These are phyloP conservation scores for Anolis sagrei DNA, from an alignment of 2,113 vertebrate species.

Conservation along the genomic window DNA sequence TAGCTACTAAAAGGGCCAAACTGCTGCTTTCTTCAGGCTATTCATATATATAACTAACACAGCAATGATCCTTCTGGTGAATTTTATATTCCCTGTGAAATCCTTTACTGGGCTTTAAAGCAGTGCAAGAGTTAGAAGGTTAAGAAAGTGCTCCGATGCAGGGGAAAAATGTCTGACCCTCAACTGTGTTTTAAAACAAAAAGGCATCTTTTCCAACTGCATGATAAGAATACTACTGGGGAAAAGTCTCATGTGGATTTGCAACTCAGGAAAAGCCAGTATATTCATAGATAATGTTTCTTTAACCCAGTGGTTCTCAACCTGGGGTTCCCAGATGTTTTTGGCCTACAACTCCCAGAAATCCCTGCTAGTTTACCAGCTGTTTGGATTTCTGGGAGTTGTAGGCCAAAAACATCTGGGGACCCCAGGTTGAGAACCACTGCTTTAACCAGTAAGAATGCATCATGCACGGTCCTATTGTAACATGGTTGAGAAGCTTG, in stretches of 20 bases:
- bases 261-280: not conserved
- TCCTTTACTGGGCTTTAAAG: constrained; percentile 38
- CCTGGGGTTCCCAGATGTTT: too few relatives aligned
- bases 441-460: not conserved
- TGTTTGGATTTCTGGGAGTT: too few relatives aligned
- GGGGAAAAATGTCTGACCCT: constrained; percentile 29
- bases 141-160: constrained; percentile 1
- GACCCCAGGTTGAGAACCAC: too few relatives aligned
- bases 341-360: too few relatives aligned
- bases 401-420: too few relatives aligned
- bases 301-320: too few relatives aligned
- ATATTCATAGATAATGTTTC: not conserved
- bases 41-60: constrained; percentile 45
- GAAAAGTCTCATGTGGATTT: not conserved
- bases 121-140: constrained; percentile 44
- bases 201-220: constrained; percentile 11
- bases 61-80: constrained; percentile 41
- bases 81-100: constrained; percentile 54
- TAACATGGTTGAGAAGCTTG: not conserved
- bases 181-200: constrained; percentile 50
- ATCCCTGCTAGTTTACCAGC: too few relatives aligned
- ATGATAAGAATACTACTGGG: constrained; percentile 47
- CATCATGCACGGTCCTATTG: not conserved
- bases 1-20: constrained; percentile 20
- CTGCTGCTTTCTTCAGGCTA: constrained; percentile 27